Conservation (phyloP, 2,888 invertebrate genomes). For the Sinodicranocentrus sp. region DNA sequence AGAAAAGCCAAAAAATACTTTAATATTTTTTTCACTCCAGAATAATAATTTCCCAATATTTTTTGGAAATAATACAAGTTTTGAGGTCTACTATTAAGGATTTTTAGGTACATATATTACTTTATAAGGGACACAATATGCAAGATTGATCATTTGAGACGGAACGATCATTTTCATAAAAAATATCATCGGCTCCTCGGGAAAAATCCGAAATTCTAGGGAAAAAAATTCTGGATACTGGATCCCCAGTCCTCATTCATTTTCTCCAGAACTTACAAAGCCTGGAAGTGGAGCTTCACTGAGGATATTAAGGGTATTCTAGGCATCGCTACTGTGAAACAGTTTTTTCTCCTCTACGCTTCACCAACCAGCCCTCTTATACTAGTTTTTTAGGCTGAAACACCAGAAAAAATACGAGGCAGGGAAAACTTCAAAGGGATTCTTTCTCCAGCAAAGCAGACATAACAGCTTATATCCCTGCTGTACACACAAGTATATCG, state of each 20-base stretch:
- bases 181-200: conserved; percentile 12
- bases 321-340: no score
- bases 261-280: no score
- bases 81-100: background rate
- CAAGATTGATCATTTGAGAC: conserved; percentile 14
- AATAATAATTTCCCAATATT: no score
- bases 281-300: no score
- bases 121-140: background rate
- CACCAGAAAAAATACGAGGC: conserved; percentile 1
- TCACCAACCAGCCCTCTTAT: conserved; percentile 17
- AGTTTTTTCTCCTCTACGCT: background rate
- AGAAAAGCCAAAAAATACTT: no score
- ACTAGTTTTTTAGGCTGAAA: conserved; percentile 15
- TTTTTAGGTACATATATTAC: conserved; percentile 8
- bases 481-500: conserved; percentile 5
- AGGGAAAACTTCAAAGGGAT: conserved; percentile 46
- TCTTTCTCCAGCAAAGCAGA: background rate
- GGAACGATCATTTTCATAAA: conserved; percentile 43
- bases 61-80: no score
- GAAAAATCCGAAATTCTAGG: no score
- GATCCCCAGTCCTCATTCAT: no score
- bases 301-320: no score
- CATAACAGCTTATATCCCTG: background rate
- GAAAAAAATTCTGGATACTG: no score
- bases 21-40: no score